Evolutionary conservation across 2,888 invertebrate genomes (phyloP), one percentile per base, ranked within the genome.

Genomic region (Meliscaeva auricollis): DNA sequence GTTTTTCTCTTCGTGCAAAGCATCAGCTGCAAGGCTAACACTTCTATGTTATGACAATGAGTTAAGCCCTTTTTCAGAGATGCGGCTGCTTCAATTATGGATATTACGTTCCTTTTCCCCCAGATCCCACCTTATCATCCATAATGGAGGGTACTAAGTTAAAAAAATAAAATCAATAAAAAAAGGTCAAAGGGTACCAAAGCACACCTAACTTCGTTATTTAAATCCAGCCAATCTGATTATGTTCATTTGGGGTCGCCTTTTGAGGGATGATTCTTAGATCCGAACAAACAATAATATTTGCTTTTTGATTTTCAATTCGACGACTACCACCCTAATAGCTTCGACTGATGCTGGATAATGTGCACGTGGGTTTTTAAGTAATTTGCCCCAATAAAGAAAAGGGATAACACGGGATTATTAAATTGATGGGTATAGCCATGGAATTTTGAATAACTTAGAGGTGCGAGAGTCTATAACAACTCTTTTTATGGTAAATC

Each of bases 31-130:
- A n/a, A n/a, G n/a, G n/a, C n/a, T n/a, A 5, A 20, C 15, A 26
- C 54, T 13, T 35, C 13, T 11, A 11, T 17, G n/a, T 26, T 4
- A 26, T 26, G 26, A 26, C 26, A 26, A 32, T n/a, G 20, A 64
- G 20, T 56, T 20, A 30, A 58, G 32, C 41, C 58, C 60, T 68
- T 58, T 15, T 9, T 26, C 26, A 1, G 1, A 41, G 52, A 32
- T 22, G 20, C 38, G 52, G 30, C 30, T 32, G 60, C 44, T 73
- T 79, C 58, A 68, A 79, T 79, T 73, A 52, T 17, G 74, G 22
- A 68, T 68, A 73, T 68, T 35, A 60, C 44, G 41, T 13, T 26
- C 35, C 50, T 22, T 50, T 15, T 17, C 26, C 4, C 26, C 3
- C 2, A 26, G 26, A 48, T n/a, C n/a, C n/a, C n/a, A n/a, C 35